Conservation (phyloP, 2,113 vertebrate genomes). For the Beaufortia kweichowensis region DNA sequence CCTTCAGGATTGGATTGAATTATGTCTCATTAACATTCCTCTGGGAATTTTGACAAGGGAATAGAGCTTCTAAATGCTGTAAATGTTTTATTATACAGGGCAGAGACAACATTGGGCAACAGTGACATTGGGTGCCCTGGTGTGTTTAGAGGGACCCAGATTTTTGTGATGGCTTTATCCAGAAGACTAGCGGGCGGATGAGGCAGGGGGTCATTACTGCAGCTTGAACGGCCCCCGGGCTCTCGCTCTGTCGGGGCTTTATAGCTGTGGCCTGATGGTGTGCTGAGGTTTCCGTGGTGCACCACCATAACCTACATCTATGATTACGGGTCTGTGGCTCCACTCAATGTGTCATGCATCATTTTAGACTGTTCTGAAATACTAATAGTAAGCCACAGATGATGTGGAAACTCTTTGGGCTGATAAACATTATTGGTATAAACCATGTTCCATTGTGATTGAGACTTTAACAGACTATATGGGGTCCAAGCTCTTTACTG, state of each 20-base stretch:
- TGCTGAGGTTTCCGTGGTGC: slow-evolving; percentile 64
- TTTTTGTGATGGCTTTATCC: not conserved
- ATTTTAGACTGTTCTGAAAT: slow-evolving; percentile 22
- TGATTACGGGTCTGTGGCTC: slow-evolving; percentile 46
- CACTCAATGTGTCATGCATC: slow-evolving; percentile 30
- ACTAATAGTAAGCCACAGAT: slow-evolving; percentile 10
- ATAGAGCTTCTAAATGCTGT: not conserved
- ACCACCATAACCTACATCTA: slow-evolving; percentile 64
- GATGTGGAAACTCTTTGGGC: not conserved
- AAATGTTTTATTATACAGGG: not conserved
- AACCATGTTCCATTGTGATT: not conserved
- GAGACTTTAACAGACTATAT: not conserved
- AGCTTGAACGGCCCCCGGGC: slow-evolving; percentile 69
- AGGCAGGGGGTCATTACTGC: slow-evolving; percentile 73
- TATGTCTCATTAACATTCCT: not conserved
- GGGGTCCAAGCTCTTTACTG: not conserved
- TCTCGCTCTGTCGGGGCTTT: slow-evolving; percentile 54
- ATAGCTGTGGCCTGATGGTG: slow-evolving; percentile 52
- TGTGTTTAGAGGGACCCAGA: not conserved
- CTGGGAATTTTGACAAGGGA: not conserved
- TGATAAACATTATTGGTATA: slow-evolving; percentile 4
- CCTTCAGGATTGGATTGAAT: not conserved
- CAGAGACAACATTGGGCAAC: not conserved
- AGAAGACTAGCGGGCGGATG: not conserved
- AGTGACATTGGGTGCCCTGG: not conserved